Evolutionary conservation across 2,888 invertebrate species (phyloP).

Genomic region (Spodoptera exigua): DNA sequence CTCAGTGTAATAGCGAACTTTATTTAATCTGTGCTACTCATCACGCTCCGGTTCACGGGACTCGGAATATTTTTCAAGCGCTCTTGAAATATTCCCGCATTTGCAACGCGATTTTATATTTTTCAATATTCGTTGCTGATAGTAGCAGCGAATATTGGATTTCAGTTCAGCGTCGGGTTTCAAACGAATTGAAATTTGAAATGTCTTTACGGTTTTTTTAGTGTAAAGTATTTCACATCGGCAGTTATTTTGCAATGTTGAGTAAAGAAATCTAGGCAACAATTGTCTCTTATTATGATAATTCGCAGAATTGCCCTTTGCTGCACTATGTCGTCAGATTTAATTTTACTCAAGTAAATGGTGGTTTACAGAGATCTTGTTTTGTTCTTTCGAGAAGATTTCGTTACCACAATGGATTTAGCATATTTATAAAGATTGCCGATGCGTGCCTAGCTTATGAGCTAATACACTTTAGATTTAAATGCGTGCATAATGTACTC

Average conservation of each 20-base stretch:
- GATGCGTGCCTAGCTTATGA: conserved; percentile 37
- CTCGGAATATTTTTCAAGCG: conserved; percentile 40
- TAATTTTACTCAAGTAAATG: conserved; percentile 12
- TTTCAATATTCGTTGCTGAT: conserved; percentile 27
- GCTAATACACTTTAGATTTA: conserved; percentile 26
- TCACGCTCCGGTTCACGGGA: conserved; percentile 42
- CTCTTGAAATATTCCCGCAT: conserved; percentile 37
- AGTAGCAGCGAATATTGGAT: too few species aligned
- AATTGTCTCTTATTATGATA: conserved; percentile 49
- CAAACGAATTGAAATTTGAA: conserved; percentile 32
- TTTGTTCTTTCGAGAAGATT: not conserved
- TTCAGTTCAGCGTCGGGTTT: conserved; percentile 9
- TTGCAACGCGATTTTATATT: conserved; percentile 31
- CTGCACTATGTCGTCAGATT: conserved; percentile 8
- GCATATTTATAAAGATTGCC: conserved; percentile 15
- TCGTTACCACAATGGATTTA: conserved; percentile 6
- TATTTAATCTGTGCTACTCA: conserved; percentile 58
- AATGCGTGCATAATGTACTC: conserved; percentile 48
- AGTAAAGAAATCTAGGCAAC: conserved; percentile 23
- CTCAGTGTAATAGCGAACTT: conserved; percentile 48
- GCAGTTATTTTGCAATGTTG: conserved; percentile 30
- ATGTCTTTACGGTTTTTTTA: conserved; percentile 28
- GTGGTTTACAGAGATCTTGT: conserved; percentile 1
- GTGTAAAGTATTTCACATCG: conserved; percentile 12
- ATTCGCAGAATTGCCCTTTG: conserved; percentile 28